phyloP scores from a whole-genome alignment of 2,888 invertebrate genomes.

The Hedya salicella region DNA sequence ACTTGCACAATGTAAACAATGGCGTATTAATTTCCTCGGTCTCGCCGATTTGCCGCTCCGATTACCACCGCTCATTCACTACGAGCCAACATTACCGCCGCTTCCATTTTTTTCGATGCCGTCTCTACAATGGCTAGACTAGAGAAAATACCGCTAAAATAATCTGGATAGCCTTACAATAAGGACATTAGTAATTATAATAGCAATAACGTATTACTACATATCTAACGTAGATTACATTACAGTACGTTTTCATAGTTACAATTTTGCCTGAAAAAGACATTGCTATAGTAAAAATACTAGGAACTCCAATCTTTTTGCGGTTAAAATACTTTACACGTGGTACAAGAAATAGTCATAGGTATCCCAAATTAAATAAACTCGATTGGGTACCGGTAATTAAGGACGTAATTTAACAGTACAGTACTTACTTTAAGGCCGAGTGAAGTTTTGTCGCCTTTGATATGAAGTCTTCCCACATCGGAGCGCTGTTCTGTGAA shows the following conservation, averaged over 20 bases:
- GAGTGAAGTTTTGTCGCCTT: conserved; percentile 98
- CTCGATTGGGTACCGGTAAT: too few species aligned
- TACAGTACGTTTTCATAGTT: too few species aligned
- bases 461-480: conserved; percentile 97
- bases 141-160: too few species aligned
- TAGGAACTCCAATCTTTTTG: not conserved
- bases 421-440: conserved; percentile 93
- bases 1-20: conserved; percentile 21
- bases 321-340: not conserved
- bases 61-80: conserved; percentile 20
- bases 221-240: too few species aligned
- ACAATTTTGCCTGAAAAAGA: not conserved
- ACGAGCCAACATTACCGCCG: conserved; percentile 9
- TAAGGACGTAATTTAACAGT: not conserved
- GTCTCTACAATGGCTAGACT: not conserved
- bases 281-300: conserved; percentile 20
- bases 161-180: too few species aligned
- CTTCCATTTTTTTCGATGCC: not conserved
- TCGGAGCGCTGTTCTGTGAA: conserved; percentile 95
- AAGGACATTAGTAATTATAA: too few species aligned
- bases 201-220: too few species aligned
- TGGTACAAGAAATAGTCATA: too few species aligned
- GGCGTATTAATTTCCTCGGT: conserved; percentile 21
- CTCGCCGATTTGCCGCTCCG: conserved; percentile 26
- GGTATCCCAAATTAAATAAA: too few species aligned